Conservation (phyloP, 2,113 vertebrate genomes). For the Terrapene triunguis region DNA sequence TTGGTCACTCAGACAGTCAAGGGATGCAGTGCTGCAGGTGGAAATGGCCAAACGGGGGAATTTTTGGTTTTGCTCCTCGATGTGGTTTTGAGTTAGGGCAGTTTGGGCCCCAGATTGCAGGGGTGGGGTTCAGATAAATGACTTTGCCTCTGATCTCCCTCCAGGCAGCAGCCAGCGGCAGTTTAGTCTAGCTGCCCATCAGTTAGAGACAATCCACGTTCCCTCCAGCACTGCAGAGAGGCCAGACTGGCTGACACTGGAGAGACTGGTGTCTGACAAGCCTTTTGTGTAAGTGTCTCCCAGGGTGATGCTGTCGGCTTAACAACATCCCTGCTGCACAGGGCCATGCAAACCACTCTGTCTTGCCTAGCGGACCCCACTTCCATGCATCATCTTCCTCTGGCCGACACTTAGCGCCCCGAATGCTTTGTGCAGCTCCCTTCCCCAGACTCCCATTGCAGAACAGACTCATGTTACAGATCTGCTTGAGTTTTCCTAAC, state of each 20-base stretch:
- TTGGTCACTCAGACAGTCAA: not conserved
- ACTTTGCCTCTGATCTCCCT: not conserved
- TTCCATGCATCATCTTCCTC: not conserved
- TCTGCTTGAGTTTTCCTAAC: not conserved
- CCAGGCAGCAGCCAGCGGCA: not conserved
- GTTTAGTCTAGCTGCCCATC: not conserved
- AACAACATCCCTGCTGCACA: not conserved
- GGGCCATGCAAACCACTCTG: not conserved
- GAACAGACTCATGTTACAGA: not conserved
- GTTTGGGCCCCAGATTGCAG: not conserved
- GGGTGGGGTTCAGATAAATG: not conserved
- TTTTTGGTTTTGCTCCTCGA: not conserved
- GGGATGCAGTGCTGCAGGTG: not conserved
- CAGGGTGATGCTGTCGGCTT: not conserved
- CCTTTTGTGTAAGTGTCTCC: not conserved
- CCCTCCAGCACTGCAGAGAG: not conserved
- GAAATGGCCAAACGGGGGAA: not conserved
- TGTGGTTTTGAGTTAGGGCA: no score
- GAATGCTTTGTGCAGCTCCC: not conserved
- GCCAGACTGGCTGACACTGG: not conserved
- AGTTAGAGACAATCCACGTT: not conserved
- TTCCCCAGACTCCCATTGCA: not conserved
- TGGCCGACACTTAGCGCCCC: not conserved
- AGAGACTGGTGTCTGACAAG: not conserved
- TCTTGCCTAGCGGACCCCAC: not conserved